Evolutionary conservation across 2,113 vertebrate species (phyloP), one percentile per base, ranked within the genome.

Genomic region (Cromileptes altivelis): DNA sequence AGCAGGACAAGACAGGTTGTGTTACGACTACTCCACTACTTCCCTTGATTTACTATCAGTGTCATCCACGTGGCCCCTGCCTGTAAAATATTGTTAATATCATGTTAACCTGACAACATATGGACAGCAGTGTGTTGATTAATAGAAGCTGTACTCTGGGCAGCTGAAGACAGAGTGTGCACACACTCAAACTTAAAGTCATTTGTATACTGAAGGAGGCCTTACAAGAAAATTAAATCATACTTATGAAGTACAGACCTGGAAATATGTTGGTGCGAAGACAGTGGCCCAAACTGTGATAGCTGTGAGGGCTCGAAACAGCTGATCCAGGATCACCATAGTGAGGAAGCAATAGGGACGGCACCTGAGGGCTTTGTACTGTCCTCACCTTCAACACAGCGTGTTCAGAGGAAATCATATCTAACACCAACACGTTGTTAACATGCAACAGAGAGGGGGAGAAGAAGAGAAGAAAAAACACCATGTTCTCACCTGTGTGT

Each of bases 181-280:
- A 21, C 49, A 23, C 11, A 53, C n/a, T 25, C 53, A n/a, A 15
- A 25, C 14, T 17, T 23, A 60, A 3, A 19, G 17, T 50, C 3
- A 33, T 14, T 9, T 49, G 70, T 4, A 21, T 9, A 30, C 14
- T 27, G 4, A 58, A 14, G 12, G 56, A n/a, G 18, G 19, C n/a
- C n/a, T 25, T 56, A 30, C 45, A 2, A 33, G 21, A 30, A 7
- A 27, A 33, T 33, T 47, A 57, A 58, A 27, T 19, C 4, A 30
- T 17, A 9, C 3, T 47, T 4, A 27, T 37, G 30, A 8, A 4
- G 6, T 7, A 57, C 52, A 73, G 19, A 92, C 89, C 90, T 79
- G 89, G 84, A 79, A 92, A 91, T n/a, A 85, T 72, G 64, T 91
- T 75, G 47, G 55, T 57, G 18, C 72, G 78, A 30, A 90, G 85